Evolutionary conservation across 92 coral and sea anemone species (phyloP).

Genomic region (Anthopleura xanthogrammica): DNA sequence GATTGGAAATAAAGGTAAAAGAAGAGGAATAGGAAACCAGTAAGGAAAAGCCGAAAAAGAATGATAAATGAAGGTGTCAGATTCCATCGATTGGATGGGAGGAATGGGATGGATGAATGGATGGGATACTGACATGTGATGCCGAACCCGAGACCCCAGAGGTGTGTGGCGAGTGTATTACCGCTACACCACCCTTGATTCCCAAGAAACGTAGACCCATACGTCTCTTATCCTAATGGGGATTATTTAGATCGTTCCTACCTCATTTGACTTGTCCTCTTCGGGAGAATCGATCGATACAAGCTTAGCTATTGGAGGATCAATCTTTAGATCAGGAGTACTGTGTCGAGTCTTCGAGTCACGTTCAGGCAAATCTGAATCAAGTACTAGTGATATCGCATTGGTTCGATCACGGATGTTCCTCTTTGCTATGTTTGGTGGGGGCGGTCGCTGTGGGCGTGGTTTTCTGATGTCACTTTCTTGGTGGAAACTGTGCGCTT

Average conservation of each 20-base stretch:
- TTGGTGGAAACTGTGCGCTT: slow-evolving; percentile 34
- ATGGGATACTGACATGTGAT: no score
- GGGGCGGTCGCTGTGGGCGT: slow-evolving; percentile 78
- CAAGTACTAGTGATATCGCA: slow-evolving; percentile 59
- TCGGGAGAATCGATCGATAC: slow-evolving; percentile 35
- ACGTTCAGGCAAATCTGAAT: slow-evolving; percentile 12
- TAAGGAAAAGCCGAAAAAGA: no score
- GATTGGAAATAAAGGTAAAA: no score
- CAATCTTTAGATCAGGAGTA: slow-evolving; percentile 52
- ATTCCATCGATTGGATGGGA: no score
- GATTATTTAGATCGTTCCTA: not conserved
- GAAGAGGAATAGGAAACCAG: no score
- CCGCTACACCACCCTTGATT: no score
- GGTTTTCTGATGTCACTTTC: slow-evolving; percentile 29
- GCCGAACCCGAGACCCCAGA: no score
- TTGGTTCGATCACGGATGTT: slow-evolving; percentile 61
- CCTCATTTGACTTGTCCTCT: slow-evolving; percentile 2
- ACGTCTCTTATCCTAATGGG: no score
- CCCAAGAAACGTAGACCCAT: no score
- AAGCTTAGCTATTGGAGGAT: slow-evolving; percentile 39
- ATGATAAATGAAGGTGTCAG: no score
- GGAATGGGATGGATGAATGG: no score
- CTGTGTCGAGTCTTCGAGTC: slow-evolving; percentile 44
- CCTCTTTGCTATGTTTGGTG: slow-evolving; percentile 50
- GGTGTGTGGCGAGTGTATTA: no score